A percentile compares a stretch with the other conserved stretches of the same genome.
These are phyloP conservation scores for Anableps anableps DNA, from an alignment of 2,797 vertebrate genomes.

Conservation along the genomic window DNA sequence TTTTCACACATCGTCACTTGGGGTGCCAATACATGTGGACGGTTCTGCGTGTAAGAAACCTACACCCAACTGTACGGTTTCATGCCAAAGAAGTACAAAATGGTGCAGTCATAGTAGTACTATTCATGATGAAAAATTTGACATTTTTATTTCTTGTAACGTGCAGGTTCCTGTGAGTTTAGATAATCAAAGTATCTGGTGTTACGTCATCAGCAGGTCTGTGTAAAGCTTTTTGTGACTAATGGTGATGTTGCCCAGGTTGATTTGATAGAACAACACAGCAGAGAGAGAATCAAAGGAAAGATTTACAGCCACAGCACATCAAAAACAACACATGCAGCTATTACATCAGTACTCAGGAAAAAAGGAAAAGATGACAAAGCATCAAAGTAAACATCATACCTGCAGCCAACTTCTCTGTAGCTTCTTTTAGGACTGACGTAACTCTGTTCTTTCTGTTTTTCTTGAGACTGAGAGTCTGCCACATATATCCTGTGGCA, in stretches of 20 bases:
- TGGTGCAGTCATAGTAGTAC: too few species aligned
- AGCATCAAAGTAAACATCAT: not conserved
- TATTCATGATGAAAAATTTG: not conserved
- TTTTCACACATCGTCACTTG: not conserved
- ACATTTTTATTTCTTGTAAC: not conserved
- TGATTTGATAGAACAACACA: constrained; percentile 57
- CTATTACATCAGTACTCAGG: not conserved
- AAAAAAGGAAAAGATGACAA: constrained; percentile 7
- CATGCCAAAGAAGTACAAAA: not conserved
- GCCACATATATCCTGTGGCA: not conserved
- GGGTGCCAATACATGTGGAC: not conserved
- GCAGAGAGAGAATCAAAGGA: constrained; percentile 46
- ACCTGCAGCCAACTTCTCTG: not conserved
- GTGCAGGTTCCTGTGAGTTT: constrained; percentile 14
- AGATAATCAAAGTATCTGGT: constrained; percentile 41
- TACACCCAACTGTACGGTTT: not conserved
- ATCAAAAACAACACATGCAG: constrained; percentile 24
- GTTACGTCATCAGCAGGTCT: constrained; percentile 36
- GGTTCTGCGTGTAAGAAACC: not conserved
- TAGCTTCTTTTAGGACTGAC: not conserved
- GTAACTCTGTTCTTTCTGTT: not conserved
- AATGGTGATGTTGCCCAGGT: constrained; percentile 45
- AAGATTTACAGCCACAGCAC: constrained; percentile 21
- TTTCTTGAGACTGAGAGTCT: not conserved
- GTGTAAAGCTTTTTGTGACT: constrained; percentile 33